Evolutionary conservation across 2,113 vertebrate species (phyloP), one percentile per base, ranked within the genome.

Genomic region (Hydrochoerus hydrochaeris): DNA sequence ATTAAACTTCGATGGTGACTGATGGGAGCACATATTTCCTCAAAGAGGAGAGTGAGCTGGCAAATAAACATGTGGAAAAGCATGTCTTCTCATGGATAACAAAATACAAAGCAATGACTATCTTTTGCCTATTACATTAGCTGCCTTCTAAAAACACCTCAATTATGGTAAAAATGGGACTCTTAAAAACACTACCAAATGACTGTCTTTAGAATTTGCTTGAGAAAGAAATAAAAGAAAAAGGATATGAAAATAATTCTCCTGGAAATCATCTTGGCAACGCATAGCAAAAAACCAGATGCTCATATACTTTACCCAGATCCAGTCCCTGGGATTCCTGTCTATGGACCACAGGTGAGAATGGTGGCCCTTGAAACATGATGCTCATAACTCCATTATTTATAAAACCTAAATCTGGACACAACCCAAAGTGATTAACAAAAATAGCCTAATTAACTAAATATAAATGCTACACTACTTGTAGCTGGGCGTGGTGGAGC

Each of bases 141-240:
- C 75, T 7, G 65, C 2, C 14, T 9, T n/a, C 30, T 67, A 26
- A 65, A 78, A 80, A 77, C 90, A 44, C 19, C 54, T 22, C 58
- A 89, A 7, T 84, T 49, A 92, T 73, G 19, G 38, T 77, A 67
- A 93, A 90, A 95, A 1, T 19, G 7, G 44, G 78, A 87, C 22
- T 91, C 80, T 95, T n/a, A 95, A 71, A 71, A 97, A 94, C 17
- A 91, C 69, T n/a, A 60, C 30, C n/a, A 60, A 78, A 96, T 83
- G 67, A 82, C 63, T 71, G 58, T 67, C 44, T 82, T 92, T 44
- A 73, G 38, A 93, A 88, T 81, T 20, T 87, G 13, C 22, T 94
- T 92, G 49, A 91, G 54, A 78, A 86, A 78, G 41, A 88, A 93
- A 58, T 30, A 19, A 67, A 90, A 83, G 24, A 85, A 92, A 32